Evolutionary conservation across 2,797 vertebrate genomes (phyloP).

Genomic region (Tragopan temminckii): DNA sequence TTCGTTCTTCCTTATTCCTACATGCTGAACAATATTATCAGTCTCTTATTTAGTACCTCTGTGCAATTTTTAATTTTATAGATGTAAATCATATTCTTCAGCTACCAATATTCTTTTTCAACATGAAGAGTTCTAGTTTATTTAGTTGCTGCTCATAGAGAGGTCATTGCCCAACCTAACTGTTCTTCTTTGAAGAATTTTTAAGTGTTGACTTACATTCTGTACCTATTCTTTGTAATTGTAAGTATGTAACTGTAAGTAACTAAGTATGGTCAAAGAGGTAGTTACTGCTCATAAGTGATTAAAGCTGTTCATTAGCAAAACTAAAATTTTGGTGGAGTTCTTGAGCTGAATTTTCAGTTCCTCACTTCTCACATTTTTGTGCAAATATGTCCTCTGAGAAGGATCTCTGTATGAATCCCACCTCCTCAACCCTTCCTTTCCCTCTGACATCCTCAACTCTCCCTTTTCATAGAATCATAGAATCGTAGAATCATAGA

Average conservation of each 20-base stretch:
- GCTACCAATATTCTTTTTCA: neutral
- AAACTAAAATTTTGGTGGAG: neutral
- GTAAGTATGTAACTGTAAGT: neutral
- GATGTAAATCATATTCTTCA: neutral
- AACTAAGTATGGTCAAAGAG: neutral
- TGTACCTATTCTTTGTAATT: neutral
- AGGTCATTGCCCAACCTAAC: neutral
- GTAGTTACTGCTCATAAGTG: neutral
- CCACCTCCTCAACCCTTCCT: neutral
- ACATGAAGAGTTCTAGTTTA: neutral
- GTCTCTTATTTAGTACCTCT: neutral
- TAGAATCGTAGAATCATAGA: too few species aligned
- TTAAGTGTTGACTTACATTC: neutral
- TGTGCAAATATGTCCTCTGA: neutral
- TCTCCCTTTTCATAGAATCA: neutral
- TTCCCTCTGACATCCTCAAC: neutral
- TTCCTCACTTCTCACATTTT: neutral
- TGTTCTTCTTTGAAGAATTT: neutral
- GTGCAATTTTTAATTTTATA: neutral
- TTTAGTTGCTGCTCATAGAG: neutral
- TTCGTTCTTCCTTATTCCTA: conserved; percentile 17
- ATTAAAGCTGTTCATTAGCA: neutral
- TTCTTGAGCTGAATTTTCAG: neutral
- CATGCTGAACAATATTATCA: conserved; percentile 20
- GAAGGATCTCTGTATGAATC: neutral